These are phyloP conservation scores for Taenioides sp. DNA, from an alignment of 2,797 vertebrate genomes.

Conservation along the genomic window DNA sequence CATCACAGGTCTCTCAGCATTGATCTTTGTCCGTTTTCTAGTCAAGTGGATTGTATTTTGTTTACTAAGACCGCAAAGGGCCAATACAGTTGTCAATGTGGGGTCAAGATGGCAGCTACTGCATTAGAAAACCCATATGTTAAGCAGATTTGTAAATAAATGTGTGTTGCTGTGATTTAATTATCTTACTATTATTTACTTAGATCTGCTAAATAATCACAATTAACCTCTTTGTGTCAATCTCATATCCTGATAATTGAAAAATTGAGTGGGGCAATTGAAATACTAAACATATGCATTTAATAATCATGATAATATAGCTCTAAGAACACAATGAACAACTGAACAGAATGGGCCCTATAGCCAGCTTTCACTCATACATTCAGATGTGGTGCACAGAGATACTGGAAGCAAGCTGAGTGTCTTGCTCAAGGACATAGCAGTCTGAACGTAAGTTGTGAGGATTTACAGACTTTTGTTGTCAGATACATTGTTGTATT, in stretches of 20 bases:
- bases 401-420: background rate
- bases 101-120: constrained; percentile 19
- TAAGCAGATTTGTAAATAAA: constrained; percentile 7
- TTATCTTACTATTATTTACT: background rate
- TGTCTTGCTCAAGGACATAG: background rate
- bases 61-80: constrained; percentile 21
- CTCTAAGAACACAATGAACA: too few relatives aligned
- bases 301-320: background rate
- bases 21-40: constrained; percentile 44
- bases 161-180: background rate
- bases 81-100: constrained; percentile 14
- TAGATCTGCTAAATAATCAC: background rate
- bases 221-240: background rate
- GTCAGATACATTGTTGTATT: background rate
- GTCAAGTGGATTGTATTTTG: constrained; percentile 43
- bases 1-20: constrained; percentile 36
- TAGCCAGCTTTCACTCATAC: too few relatives aligned
- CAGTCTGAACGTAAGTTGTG: background rate
- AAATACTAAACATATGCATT: background rate
- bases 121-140: constrained; percentile 14
- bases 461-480: background rate
- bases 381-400: too few relatives aligned
- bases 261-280: background rate
- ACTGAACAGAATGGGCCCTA: too few relatives aligned
- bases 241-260: background rate